Evolutionary conservation across 2,113 vertebrate genomes (phyloP).

Genomic region (Antidorcas marsupialis): DNA sequence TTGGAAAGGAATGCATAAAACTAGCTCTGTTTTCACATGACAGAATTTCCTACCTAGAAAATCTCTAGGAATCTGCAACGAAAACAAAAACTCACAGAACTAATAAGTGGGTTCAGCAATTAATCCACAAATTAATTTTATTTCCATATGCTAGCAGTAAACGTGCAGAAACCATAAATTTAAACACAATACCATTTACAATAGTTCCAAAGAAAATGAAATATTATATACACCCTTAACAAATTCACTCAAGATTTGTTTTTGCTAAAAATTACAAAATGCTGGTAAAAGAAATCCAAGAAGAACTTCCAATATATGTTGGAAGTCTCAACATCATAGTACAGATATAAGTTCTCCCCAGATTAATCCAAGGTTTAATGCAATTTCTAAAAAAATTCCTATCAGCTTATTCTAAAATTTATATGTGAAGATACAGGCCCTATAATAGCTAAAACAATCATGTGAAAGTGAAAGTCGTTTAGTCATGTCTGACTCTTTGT

Average conservation of each 20-base stretch:
- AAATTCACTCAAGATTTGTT: background rate
- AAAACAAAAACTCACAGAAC: background rate
- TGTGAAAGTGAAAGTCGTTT: background rate
- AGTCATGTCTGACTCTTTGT: background rate
- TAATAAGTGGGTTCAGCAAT: background rate
- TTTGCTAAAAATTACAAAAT: background rate
- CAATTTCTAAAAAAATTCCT: background rate
- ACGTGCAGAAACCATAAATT: background rate
- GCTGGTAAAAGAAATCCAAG: background rate
- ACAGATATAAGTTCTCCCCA: background rate
- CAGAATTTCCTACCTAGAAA: background rate
- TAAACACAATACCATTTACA: background rate
- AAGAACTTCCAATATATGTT: background rate
- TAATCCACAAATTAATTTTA: background rate
- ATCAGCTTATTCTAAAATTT: background rate
- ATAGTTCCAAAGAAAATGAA: background rate
- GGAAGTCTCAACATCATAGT: background rate
- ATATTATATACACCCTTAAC: background rate
- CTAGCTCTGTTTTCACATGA: background rate
- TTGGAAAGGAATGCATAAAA: background rate
- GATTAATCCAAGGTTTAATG: background rate
- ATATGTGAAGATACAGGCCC: background rate
- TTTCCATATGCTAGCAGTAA: background rate
- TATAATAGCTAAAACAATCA: background rate
- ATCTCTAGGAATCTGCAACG: background rate